Evolutionary conservation across 2,113 vertebrate genomes (phyloP).

Genomic region (Rhodinocichla rosea): DNA sequence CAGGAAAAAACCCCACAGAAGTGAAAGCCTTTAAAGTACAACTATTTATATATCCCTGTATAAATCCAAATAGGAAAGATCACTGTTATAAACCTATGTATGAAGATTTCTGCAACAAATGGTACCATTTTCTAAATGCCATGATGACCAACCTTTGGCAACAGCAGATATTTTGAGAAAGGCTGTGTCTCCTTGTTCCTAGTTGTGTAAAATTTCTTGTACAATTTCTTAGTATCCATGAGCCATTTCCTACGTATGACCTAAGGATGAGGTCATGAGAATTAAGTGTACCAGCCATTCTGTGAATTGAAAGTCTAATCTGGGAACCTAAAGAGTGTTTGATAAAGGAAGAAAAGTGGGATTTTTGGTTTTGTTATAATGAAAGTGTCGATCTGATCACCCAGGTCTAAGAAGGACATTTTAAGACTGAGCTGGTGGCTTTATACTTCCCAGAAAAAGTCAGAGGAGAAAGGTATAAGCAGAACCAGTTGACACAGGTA

Average conservation of each 20-base stretch:
- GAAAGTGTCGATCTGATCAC: not conserved
- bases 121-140: not conserved
- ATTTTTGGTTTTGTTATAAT: not conserved
- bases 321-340: not conserved
- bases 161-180: not conserved
- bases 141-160: not conserved
- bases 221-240: not conserved
- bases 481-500: not conserved
- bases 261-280: not conserved
- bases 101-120: not conserved
- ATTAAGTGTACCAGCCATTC: not conserved
- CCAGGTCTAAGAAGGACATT: not conserved
- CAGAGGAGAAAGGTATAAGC: not conserved
- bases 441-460: not conserved
- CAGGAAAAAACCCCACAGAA: not conserved
- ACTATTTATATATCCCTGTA: not conserved
- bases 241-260: not conserved
- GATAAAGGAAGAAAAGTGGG: not conserved
- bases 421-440: not conserved
- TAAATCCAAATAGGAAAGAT: not conserved
- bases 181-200: not conserved
- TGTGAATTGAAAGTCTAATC: not conserved
- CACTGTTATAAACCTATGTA: not conserved
- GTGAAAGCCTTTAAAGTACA: not conserved
- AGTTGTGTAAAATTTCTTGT: not conserved